Percentiles rank a stretch among this genome's conserved stretches.
These are phyloP conservation scores for Psilopogon haemacephalus DNA, from an alignment of 2,113 vertebrate genomes.

Conservation along the genomic window DNA sequence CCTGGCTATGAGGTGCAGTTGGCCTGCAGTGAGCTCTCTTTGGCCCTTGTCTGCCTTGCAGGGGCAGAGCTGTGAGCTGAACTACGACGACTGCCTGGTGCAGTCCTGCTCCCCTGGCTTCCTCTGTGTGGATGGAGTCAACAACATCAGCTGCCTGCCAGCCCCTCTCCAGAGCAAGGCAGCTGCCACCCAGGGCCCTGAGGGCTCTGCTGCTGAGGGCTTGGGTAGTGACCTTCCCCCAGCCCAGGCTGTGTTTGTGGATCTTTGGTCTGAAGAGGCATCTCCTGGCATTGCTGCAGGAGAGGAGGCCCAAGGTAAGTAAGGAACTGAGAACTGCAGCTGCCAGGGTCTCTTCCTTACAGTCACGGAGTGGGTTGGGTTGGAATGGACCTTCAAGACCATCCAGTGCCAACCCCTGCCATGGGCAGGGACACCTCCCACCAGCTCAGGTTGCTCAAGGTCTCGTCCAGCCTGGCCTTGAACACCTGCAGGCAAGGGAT, in stretches of 20 bases:
- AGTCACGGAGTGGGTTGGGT: too few relatives aligned
- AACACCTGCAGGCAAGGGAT: too few relatives aligned
- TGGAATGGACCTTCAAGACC: too few relatives aligned
- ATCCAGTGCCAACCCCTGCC: too few relatives aligned
- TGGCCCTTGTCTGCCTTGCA: conserved; percentile 14
- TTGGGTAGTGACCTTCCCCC: conserved; percentile 25
- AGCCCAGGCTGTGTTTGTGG: neutral
- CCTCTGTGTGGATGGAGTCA: conserved; percentile 82
- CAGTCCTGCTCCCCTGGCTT: conserved; percentile 79
- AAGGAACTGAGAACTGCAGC: neutral
- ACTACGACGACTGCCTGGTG: conserved; percentile 84
- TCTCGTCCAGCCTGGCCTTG: too few relatives aligned
- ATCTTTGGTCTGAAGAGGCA: neutral
- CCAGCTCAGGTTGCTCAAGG: too few relatives aligned
- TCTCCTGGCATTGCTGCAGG: neutral
- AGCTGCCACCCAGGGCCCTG: neutral
- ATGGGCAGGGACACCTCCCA: too few relatives aligned
- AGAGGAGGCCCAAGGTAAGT: conserved; percentile 29
- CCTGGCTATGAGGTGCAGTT: conserved; percentile 27
- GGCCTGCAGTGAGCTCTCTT: neutral
- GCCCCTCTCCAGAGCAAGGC: neutral
- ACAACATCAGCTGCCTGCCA: conserved; percentile 80
- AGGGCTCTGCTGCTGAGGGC: conserved; percentile 31
- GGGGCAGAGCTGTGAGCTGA: conserved; percentile 83
- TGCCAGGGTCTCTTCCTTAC: neutral